Percentiles rank a stretch among this genome's conserved stretches.
Conservation (phyloP, 2,797 vertebrate genomes). For the Pangasius mekongensis region DNA sequence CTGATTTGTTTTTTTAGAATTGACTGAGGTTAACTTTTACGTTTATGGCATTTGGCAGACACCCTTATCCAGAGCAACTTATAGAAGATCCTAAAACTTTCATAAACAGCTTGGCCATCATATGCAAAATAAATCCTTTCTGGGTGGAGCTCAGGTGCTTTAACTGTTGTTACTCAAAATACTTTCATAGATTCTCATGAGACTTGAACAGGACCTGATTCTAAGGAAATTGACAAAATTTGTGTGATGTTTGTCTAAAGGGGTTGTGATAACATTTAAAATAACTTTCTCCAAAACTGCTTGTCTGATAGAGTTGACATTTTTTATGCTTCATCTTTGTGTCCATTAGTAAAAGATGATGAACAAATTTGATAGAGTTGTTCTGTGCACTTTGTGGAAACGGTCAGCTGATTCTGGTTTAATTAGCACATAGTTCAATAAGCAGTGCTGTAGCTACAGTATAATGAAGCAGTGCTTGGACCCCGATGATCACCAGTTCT, state of each 20-base stretch:
- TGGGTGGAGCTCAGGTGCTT: background rate
- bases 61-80: background rate
- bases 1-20: background rate
- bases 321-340: background rate
- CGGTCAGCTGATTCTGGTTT: background rate
- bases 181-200: background rate
- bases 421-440: background rate
- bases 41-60: background rate
- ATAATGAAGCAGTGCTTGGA: background rate
- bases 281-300: background rate
- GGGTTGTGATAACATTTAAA: background rate
- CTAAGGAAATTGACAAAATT: background rate
- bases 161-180: background rate
- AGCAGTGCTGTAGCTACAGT: background rate
- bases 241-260: background rate
- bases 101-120: background rate
- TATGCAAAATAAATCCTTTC: background rate
- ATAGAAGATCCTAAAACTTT: background rate
- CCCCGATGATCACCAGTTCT: background rate
- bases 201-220: background rate
- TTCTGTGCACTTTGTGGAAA: background rate
- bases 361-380: background rate
- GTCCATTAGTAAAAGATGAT: background rate
- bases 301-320: background rate
- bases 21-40: background rate